phyloP scores from a whole-genome alignment of 1,140 invertebrate genomes.

The Olivierus martensii region DNA sequence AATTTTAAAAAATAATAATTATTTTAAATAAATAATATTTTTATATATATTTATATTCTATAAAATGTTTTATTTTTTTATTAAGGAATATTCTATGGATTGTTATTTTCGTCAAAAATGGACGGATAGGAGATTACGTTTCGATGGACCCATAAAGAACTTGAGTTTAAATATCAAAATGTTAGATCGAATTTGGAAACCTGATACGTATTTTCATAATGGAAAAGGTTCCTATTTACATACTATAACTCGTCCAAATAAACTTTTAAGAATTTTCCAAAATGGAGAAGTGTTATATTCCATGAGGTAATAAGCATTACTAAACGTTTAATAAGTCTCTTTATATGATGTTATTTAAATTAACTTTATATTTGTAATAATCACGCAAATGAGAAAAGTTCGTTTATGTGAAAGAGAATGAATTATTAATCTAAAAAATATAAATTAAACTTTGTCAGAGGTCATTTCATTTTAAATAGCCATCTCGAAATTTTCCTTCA shows the following conservation, averaged over 20 bases:
- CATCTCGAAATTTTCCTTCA: too few species aligned
- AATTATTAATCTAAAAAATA: too few species aligned
- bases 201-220: conserved; percentile 29
- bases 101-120: conserved; percentile 25
- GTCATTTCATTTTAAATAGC: too few species aligned
- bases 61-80: neutral
- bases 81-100: conserved; percentile 24
- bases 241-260: conserved; percentile 91
- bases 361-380: too few species aligned
- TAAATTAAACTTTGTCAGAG: too few species aligned
- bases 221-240: conserved; percentile 44
- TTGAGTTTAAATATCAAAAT: conserved; percentile 23
- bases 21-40: too few species aligned
- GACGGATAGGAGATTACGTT: conserved; percentile 21
- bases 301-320: conserved; percentile 52
- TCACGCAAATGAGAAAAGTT: too few species aligned
- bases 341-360: too few species aligned
- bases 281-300: conserved; percentile 88
- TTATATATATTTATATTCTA: neutral
- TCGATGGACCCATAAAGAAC: conserved; percentile 15
- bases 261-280: conserved; percentile 61
- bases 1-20: too few species aligned
- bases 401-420: too few species aligned
- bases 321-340: neutral
- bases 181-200: conserved; percentile 24